These are phyloP conservation scores for Onychostruthus taczanowskii DNA, from an alignment of 2,113 vertebrate genomes.

Conservation along the genomic window DNA sequence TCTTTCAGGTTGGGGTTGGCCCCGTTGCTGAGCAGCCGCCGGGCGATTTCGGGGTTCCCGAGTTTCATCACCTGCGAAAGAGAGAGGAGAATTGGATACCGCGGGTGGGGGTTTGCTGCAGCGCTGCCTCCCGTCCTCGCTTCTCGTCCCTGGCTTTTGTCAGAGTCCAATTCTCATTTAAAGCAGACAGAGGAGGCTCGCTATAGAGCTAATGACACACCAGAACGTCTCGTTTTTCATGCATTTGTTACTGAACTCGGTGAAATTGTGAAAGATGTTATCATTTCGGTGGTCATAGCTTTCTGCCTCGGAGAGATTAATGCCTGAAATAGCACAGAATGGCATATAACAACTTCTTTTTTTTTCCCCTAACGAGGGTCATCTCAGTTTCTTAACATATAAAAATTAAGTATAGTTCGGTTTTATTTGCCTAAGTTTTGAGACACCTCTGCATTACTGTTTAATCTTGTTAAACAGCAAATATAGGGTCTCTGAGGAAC, in stretches of 20 bases:
- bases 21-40: constrained; percentile 73
- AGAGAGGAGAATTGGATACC: not conserved
- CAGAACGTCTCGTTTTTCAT: not conserved
- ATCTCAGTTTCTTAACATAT: not conserved
- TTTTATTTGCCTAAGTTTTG: not conserved
- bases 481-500: not conserved
- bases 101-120: not conserved
- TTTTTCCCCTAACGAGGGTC: not conserved
- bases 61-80: constrained; percentile 84
- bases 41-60: constrained; percentile 77
- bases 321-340: not conserved
- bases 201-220: not conserved
- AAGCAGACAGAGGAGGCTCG: not conserved
- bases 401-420: not conserved
- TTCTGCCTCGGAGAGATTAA: not conserved
- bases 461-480: constrained; percentile 6
- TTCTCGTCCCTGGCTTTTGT: not conserved
- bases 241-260: not conserved
- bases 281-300: not conserved
- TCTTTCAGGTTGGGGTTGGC: constrained; percentile 85
- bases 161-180: not conserved
- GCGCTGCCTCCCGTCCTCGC: not conserved
- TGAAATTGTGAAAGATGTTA: not conserved
- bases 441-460: not conserved
- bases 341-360: not conserved